These are phyloP conservation scores for Chloromyia formosa DNA, from an alignment of 2,888 invertebrate genomes.

Conservation along the genomic window DNA sequence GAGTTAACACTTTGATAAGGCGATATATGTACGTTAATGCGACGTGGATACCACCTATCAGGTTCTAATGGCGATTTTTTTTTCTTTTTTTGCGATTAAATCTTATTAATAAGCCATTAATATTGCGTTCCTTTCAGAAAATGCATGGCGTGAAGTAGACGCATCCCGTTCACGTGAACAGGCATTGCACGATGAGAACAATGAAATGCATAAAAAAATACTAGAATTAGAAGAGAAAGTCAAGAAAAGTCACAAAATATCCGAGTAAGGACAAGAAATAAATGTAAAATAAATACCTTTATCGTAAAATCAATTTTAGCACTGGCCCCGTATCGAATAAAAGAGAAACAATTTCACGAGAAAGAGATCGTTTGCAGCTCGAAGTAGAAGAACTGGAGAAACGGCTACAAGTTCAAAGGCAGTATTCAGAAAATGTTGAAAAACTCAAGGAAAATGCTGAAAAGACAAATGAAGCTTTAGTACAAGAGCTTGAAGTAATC, in stretches of 20 bases:
- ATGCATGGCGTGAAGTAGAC: conserved; percentile 59
- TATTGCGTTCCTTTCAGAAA: too few species aligned
- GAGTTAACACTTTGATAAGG: too few species aligned
- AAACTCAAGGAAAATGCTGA: conserved; percentile 56
- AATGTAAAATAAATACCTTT: too few species aligned
- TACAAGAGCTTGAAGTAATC: conserved; percentile 38
- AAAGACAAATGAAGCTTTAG: conserved; percentile 52
- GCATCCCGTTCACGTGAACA: conserved; percentile 57
- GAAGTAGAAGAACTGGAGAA: conserved; percentile 58
- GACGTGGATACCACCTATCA: too few species aligned
- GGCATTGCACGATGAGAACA: conserved; percentile 57
- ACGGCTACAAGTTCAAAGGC: conserved; percentile 57
- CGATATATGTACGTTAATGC: too few species aligned
- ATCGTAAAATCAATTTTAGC: too few species aligned
- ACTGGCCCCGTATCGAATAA: conserved; percentile 57
- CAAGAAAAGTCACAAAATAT: conserved; percentile 10
- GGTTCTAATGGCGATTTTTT: too few species aligned
- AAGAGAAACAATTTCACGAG: conserved; percentile 58
- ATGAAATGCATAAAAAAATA: conserved; percentile 56
- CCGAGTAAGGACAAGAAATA: background rate
- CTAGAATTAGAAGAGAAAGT: conserved; percentile 52
- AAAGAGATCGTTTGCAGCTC: conserved; percentile 59
- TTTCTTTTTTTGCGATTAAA: too few species aligned
- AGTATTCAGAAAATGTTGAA: conserved; percentile 57
- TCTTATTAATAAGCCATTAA: too few species aligned